phyloP scores from a whole-genome alignment of 2,888 invertebrate species.

The Polylopha cassiicola region DNA sequence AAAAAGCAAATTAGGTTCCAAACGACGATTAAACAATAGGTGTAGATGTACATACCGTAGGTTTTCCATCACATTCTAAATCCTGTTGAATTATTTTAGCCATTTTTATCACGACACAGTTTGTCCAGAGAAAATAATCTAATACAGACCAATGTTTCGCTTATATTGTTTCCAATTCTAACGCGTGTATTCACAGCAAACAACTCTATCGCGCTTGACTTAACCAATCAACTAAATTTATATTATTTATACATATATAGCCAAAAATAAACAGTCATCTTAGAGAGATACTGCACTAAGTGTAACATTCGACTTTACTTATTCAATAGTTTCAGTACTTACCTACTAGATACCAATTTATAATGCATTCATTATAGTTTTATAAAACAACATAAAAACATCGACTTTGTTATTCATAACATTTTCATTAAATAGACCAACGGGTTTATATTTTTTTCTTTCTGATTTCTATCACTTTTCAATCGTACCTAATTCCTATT shows the following conservation, averaged over 20 bases:
- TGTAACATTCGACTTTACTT: conserved; percentile 12
- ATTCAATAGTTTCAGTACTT: neutral
- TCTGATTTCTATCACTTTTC: too few relatives aligned
- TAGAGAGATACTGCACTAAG: conserved; percentile 6
- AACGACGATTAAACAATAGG: conserved; percentile 14
- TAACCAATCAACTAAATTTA: conserved; percentile 23
- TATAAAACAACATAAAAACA: too few relatives aligned
- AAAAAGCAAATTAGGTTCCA: too few relatives aligned
- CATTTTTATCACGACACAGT: conserved; percentile 17
- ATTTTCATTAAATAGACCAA: too few relatives aligned
- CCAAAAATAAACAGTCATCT: conserved; percentile 14
- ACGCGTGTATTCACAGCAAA: conserved; percentile 32
- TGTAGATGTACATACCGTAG: conserved; percentile 27
- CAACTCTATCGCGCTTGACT: conserved; percentile 22
- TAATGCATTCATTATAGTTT: too few relatives aligned
- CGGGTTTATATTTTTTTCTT: too few relatives aligned
- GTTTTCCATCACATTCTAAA: conserved; percentile 26
- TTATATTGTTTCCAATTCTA: conserved; percentile 21
- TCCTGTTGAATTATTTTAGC: conserved; percentile 22
- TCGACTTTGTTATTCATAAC: too few relatives aligned
- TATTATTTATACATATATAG: conserved; percentile 12
- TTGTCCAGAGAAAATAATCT: conserved; percentile 21
- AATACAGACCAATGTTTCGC: conserved; percentile 14
- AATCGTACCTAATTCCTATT: too few relatives aligned
- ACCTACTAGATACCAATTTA: too few relatives aligned